These are phyloP conservation scores for Epicauta chinensis DNA, from an alignment of 1,140 invertebrate species.

Conservation along the genomic window DNA sequence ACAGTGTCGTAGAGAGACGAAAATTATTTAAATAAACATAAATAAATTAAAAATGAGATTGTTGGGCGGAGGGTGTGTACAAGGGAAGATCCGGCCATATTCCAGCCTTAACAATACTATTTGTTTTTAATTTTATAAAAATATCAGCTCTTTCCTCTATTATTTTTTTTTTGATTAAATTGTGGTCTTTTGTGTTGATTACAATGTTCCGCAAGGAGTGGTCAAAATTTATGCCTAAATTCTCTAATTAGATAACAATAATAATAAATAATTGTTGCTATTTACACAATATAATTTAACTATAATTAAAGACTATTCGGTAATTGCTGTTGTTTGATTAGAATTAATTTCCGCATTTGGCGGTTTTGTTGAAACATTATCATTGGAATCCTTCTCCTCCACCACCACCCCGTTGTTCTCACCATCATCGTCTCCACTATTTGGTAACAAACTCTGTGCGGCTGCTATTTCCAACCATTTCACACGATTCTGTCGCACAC, in stretches of 20 bases:
- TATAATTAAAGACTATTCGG: constrained; percentile 3
- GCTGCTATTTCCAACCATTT: constrained; percentile 74
- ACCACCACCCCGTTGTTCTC: constrained; percentile 2
- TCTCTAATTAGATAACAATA: too few relatives aligned
- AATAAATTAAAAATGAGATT: neutral
- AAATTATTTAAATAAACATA: neutral
- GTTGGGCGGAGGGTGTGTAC: too few relatives aligned
- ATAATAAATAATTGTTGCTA: too few relatives aligned
- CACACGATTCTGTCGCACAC: constrained; percentile 73
- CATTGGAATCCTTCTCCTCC: constrained; percentile 34
- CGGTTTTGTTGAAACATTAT: constrained; percentile 35
- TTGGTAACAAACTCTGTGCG: constrained; percentile 30
- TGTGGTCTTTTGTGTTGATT: too few relatives aligned
- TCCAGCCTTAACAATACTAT: too few relatives aligned
- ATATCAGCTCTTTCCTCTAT: too few relatives aligned
- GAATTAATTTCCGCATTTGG: constrained; percentile 26
- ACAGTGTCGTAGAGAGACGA: neutral
- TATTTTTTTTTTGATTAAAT: too few relatives aligned
- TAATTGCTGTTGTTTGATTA: constrained; percentile 8
- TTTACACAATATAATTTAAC: too few relatives aligned
- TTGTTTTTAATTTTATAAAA: too few relatives aligned
- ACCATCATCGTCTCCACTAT: neutral
- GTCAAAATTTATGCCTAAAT: too few relatives aligned
- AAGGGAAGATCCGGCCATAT: too few relatives aligned
- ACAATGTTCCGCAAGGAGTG: too few relatives aligned